These are phyloP conservation scores for Drosophila navojoa DNA, from an alignment of 1,140 invertebrate species.

Conservation along the genomic window DNA sequence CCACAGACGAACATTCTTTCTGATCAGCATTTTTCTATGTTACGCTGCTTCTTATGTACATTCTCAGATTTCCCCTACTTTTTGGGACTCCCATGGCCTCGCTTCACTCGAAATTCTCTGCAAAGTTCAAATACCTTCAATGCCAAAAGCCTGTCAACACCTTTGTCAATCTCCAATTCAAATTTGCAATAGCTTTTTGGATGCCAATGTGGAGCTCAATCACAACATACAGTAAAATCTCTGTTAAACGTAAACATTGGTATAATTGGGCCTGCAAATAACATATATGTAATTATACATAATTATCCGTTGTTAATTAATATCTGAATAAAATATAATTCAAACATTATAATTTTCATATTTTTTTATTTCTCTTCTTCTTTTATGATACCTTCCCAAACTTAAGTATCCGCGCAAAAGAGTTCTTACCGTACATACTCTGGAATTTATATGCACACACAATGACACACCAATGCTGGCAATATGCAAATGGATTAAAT, in stretches of 20 bases:
- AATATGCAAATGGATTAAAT: slow-evolving; percentile 34
- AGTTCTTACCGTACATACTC: not conserved
- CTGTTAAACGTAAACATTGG: not conserved
- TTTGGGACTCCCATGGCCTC: slow-evolving; percentile 12
- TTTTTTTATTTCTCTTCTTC: not conserved
- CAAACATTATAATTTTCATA: no score
- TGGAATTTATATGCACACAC: not conserved
- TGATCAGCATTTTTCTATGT: slow-evolving; percentile 67
- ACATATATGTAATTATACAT: no score
- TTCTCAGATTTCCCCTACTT: slow-evolving; percentile 43
- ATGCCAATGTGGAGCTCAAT: slow-evolving; percentile 15
- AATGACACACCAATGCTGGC: not conserved
- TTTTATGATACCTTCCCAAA: not conserved
- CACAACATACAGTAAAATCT: slow-evolving; percentile 1
- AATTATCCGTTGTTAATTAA: no score
- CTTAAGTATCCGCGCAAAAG: not conserved
- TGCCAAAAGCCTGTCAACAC: slow-evolving; percentile 36
- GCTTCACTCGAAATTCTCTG: slow-evolving; percentile 24
- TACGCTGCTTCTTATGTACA: slow-evolving; percentile 47
- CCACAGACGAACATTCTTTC: slow-evolving; percentile 38
- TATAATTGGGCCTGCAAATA: no score
- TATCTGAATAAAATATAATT: no score
- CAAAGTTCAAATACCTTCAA: slow-evolving; percentile 48
- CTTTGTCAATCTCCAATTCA: slow-evolving; percentile 47
- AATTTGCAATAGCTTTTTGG: slow-evolving; percentile 19